These are phyloP conservation scores for Neotoxoptera formosana DNA, from an alignment of 1,140 invertebrate species.

Conservation along the genomic window DNA sequence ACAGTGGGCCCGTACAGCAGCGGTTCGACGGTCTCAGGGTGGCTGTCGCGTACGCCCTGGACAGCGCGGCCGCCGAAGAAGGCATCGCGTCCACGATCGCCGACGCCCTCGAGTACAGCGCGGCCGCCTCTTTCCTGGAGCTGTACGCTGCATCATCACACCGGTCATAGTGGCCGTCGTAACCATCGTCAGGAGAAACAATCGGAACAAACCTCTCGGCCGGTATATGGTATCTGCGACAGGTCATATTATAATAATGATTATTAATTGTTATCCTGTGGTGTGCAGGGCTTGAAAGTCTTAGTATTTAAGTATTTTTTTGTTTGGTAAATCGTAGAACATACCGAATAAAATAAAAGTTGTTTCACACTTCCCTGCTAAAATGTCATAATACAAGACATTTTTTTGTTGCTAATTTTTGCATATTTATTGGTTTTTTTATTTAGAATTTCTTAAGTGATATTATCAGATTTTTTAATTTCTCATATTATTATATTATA, in stretches of 20 bases:
- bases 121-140: neutral
- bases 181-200: conserved; percentile 55
- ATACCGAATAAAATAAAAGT: neutral
- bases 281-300: neutral
- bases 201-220: conserved; percentile 42
- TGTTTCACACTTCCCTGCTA: neutral
- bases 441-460: no score
- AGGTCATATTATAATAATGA: neutral
- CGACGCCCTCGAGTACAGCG: conserved; percentile 36
- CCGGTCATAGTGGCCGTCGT: conserved; percentile 53
- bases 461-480: no score
- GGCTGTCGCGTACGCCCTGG: conserved; percentile 51
- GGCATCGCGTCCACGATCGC: conserved; percentile 52
- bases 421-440: no score
- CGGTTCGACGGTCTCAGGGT: conserved; percentile 54
- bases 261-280: neutral
- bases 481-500: no score
- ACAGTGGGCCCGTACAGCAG: conserved; percentile 45
- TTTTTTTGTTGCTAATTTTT: no score
- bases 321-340: neutral
- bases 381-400: no score
- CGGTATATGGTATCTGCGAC: conserved; percentile 29
- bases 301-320: neutral
- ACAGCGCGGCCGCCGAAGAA: conserved; percentile 34
- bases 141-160: conserved; percentile 46